Evolutionary conservation across 2,888 invertebrate genomes (phyloP).

Genomic region (Ophioninae sp.): DNA sequence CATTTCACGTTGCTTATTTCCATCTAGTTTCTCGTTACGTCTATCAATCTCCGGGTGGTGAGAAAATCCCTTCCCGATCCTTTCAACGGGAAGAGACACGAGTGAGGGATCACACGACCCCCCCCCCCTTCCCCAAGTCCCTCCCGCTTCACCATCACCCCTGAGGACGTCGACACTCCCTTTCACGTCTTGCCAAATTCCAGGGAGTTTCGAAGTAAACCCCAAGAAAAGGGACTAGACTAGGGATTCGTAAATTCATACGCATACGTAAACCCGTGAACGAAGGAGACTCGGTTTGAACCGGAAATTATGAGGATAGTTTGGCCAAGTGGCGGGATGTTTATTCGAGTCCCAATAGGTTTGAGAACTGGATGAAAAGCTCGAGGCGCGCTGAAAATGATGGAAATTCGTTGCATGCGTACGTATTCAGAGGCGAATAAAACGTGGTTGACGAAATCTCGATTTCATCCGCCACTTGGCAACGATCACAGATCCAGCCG

Average conservation of each 20-base stretch:
- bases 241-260: not conserved
- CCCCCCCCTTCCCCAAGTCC: too few species aligned
- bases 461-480: not conserved
- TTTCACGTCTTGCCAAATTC: constrained; percentile 8
- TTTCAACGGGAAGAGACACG: constrained; percentile 17
- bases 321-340: constrained; percentile 65
- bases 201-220: constrained; percentile 21
- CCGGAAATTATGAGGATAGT: constrained; percentile 71
- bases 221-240: not conserved
- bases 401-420: not conserved
- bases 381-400: constrained; percentile 18
- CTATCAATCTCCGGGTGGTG: constrained; percentile 6
- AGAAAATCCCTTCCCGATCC: constrained; percentile 35
- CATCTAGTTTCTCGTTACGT: not conserved
- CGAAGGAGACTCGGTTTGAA: constrained; percentile 56
- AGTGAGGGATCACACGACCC: constrained; percentile 23
- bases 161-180: constrained; percentile 6
- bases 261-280: constrained; percentile 9
- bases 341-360: constrained; percentile 64
- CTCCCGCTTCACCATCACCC: not conserved
- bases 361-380: constrained; percentile 62
- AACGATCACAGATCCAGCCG: not conserved
- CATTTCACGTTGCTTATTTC: not conserved
- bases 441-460: not conserved
- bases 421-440: not conserved